A percentile compares a stretch with the other conserved stretches of the same genome.
phyloP scores from a whole-genome alignment of 2,888 invertebrate genomes.

The Sarcophaga carnaria region DNA sequence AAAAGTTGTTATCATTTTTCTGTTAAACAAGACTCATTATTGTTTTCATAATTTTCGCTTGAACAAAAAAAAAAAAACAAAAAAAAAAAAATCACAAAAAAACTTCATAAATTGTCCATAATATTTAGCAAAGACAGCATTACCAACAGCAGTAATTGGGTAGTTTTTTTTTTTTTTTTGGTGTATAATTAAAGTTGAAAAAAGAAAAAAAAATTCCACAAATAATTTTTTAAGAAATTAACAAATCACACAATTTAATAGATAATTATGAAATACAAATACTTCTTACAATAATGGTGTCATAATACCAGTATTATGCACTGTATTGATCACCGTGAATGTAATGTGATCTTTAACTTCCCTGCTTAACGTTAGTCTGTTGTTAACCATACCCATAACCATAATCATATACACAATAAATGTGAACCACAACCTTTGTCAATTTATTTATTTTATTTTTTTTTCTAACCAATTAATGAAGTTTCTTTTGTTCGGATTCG shows the following conservation, averaged over 20 bases:
- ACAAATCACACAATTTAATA: too few relatives aligned
- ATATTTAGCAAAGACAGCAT: too few relatives aligned
- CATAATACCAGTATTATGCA: neutral
- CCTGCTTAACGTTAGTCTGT: neutral
- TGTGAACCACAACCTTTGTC: neutral
- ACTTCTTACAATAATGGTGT: neutral
- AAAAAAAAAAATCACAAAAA: neutral
- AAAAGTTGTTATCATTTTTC: neutral
- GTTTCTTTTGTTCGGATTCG: too few relatives aligned
- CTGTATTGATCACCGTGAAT: neutral
- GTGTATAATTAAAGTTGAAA: too few relatives aligned
- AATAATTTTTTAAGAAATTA: too few relatives aligned
- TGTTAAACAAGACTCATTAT: neutral
- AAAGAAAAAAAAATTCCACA: too few relatives aligned
- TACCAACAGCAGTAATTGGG: too few relatives aligned
- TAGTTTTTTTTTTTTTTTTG: too few relatives aligned
- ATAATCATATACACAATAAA: conserved; percentile 3
- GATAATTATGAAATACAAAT: too few relatives aligned
- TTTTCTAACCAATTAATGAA: too few relatives aligned
- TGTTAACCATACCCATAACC: neutral
- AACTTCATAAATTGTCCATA: neutral
- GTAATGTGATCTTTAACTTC: neutral
- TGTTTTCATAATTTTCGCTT: neutral
- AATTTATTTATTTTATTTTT: neutral
- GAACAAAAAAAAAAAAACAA: neutral